phyloP scores from a whole-genome alignment of 2,797 vertebrate species.

The Smutsia gigantea region DNA sequence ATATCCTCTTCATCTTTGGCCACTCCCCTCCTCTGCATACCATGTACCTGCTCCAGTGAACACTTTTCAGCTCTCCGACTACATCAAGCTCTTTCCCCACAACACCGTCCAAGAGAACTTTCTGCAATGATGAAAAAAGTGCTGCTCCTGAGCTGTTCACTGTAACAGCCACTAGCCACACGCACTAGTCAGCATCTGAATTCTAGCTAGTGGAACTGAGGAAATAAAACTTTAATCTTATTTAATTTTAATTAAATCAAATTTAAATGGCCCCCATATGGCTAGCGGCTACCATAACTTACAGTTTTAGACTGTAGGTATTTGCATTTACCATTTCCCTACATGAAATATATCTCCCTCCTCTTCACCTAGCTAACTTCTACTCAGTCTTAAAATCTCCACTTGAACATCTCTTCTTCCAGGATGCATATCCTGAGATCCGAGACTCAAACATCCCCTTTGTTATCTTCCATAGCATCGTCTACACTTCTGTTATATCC shows the following conservation, averaged over 20 bases:
- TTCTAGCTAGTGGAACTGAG: neutral
- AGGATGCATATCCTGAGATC: neutral
- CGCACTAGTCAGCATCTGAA: neutral
- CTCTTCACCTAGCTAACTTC: conserved; percentile 15
- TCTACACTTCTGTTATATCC: neutral
- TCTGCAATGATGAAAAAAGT: neutral
- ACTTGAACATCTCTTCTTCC: neutral
- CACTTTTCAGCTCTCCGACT: conserved; percentile 35
- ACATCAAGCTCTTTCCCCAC: conserved; percentile 7
- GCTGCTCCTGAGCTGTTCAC: neutral
- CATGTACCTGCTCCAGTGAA: neutral
- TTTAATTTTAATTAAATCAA: conserved; percentile 26
- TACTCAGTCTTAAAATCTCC: neutral
- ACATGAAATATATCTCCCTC: neutral
- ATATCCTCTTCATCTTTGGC: neutral
- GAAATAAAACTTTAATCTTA: conserved; percentile 14
- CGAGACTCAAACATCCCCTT: neutral
- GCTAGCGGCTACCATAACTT: neutral
- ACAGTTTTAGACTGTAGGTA: neutral
- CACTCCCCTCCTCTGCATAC: neutral
- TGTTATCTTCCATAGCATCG: neutral
- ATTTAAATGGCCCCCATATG: neutral
- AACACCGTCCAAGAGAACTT: neutral
- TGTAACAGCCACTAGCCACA: neutral
- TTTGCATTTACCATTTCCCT: neutral